Percentiles rank a stretch among this genome's conserved stretches.
These are phyloP conservation scores for Tipula vernalis DNA, from an alignment of 2,888 invertebrate genomes.

Conservation along the genomic window DNA sequence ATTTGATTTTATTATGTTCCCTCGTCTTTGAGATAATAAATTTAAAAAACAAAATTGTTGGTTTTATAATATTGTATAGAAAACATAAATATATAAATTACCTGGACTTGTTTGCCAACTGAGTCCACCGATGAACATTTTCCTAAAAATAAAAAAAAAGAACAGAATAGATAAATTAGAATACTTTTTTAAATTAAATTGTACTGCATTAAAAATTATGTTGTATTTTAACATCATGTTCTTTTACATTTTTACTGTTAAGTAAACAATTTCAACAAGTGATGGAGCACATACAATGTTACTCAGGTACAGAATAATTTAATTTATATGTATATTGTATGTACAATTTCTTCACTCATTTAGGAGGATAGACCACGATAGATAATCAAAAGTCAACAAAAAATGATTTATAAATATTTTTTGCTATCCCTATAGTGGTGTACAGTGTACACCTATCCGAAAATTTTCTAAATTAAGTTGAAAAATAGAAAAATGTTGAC, in stretches of 20 bases:
- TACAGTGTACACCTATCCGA: background rate
- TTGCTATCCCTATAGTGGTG: background rate
- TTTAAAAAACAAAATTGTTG: background rate
- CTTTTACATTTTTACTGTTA: background rate
- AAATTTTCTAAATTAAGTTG: background rate
- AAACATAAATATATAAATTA: slow-evolving; percentile 38
- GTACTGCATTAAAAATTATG: background rate
- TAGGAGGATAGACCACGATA: background rate
- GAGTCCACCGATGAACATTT: slow-evolving; percentile 99
- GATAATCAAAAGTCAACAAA: background rate
- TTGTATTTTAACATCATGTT: background rate
- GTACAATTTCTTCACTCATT: background rate
- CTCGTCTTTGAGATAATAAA: background rate
- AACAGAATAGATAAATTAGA: slow-evolving; percentile 13
- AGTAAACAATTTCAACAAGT: background rate
- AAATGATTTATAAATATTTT: background rate
- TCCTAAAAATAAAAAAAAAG: slow-evolving; percentile 62
- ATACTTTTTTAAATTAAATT: slow-evolving; percentile 14
- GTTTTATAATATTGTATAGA: background rate
- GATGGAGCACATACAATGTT: background rate
- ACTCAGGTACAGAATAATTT: background rate
- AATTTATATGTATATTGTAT: background rate
- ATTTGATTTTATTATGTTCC: background rate
- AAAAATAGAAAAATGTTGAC: background rate
- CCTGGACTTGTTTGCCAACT: slow-evolving; percentile 99